Evolutionary conservation across 2,888 invertebrate genomes (phyloP), one percentile per base, ranked within the genome.

Genomic region (Dione juno): DNA sequence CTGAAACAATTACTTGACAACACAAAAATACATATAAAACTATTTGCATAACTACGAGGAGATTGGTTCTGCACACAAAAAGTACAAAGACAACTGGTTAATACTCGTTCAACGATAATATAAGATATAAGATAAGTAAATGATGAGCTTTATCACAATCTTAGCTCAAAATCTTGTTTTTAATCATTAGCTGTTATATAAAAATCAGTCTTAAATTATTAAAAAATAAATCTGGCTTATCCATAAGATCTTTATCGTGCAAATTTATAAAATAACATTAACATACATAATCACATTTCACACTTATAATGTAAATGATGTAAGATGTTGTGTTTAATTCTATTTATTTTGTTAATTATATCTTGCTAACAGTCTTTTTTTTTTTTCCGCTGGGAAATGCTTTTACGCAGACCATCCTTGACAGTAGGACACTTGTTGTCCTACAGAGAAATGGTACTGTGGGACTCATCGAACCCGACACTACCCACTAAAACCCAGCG

Each of bases 131-230:
- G 59, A 59, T 43, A 59, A 59, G 21, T 59, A 43, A 43, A 21
- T 28, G 59, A 59, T 54, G 54, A 21, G 59, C 41, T n/a, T 59
- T 59, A 43, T 43, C 43, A 43, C n/a, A 43, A 43, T 59, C 21
- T 21, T 41, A 59, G 21, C 9, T 59, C 14, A 28, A 28, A 28
- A 21, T 59, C n/a, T 10, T 43, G n/a, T 43, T 28, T 14, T 5
- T 8, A 59, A n/a, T 21, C 21, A 5, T 28, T 10, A 14, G 14
- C 21, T 28, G 43, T 43, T 19, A 41, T 21, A 13, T 59, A 59
- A 37, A n/a, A 35, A 54, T 54, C 35, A 54, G 1, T 54, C 35
- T 35, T 14, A 54, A 54, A 35, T 53, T 14, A 52, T 19, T 53
- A 52, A 11, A 53, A 28, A 53, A 8, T 28, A 53, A 53, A 8